Conservation (phyloP, 1,140 invertebrate species). For the Scaptomyza hsui region DNA sequence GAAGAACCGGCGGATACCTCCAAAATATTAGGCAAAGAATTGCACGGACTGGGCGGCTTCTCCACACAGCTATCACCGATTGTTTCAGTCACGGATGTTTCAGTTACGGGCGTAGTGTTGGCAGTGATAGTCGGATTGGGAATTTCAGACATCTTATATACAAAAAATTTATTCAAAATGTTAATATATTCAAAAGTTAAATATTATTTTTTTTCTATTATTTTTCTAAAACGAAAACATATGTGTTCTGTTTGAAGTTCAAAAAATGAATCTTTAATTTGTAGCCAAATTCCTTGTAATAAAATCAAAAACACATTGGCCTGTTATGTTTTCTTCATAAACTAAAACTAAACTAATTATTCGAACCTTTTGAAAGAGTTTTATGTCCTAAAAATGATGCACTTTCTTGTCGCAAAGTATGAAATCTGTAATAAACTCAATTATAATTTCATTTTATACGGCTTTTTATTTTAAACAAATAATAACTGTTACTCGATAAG, state of each 20-base stretch:
- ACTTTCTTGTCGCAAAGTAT: too few species aligned
- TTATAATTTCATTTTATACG: too few species aligned
- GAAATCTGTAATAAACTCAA: too few species aligned
- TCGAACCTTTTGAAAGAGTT: too few species aligned
- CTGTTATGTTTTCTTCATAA: neutral
- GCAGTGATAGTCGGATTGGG: neutral
- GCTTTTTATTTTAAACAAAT: too few species aligned
- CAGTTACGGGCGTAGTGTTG: neutral
- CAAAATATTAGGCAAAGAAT: neutral
- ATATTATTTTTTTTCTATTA: neutral
- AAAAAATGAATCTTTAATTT: neutral
- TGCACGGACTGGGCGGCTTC: neutral
- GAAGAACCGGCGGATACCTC: conserved; percentile 17
- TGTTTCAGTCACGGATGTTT: neutral
- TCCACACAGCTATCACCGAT: conserved; percentile 19
- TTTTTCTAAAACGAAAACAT: neutral
- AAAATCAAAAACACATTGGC: neutral
- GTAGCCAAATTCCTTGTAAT: neutral
- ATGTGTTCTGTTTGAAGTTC: neutral
- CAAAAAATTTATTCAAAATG: conserved; percentile 5
- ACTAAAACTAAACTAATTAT: neutral
- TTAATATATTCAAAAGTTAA: neutral
- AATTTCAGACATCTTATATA: neutral
- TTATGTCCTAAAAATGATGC: too few species aligned
- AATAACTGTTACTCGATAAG: too few species aligned